Evolutionary conservation across 1,140 invertebrate species (phyloP), one percentile per base, ranked within the genome.

Genomic region (Aphelenchoides fujianensis): DNA sequence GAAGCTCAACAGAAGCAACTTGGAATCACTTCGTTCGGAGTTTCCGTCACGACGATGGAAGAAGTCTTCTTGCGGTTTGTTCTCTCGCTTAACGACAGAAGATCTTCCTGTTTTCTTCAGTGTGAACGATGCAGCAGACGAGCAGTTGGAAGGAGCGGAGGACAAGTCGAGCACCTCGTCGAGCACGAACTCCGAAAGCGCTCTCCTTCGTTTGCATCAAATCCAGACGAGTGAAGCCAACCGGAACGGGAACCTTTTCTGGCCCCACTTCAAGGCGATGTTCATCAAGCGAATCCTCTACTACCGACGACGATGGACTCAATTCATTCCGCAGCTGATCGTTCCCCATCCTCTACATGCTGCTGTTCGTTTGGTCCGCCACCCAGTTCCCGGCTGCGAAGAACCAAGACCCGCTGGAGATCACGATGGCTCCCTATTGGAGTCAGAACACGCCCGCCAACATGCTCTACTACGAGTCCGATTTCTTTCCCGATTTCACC

Each of bases 121-220:
- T 5, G 89, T 90, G 37, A 89, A 89, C 9, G 89, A 90, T 34
- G 88, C 90, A 19, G 86, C 88, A 16, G 41, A 73, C 34, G 55
- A 59, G 19, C 5, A 5, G 28, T 32, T 7, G 5, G 55, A 5
- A 59, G 34, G 55, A n/a, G n/a, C n/a, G 12, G 55, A 7, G 5
- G 55, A 59, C 23, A 59, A 59, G 34, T 19, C 19, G 7, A 7
- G 27, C 5, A 7, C 55, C 7, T 7, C 55, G 5, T 59, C 55
- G 19, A 59, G 5, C 19, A 19, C 5, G 28, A 5, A 59, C 5
- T 19, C 5, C 12, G 55, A 59, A 59, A 7, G 27, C 34, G 55
- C 55, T 5, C 5, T 59, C 5, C 23, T 7, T 27, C 55, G 55
- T 59, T 19, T 59, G 5, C 19, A 59, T 19, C 5, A 59, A 7